These are phyloP conservation scores for Elephantulus edwardii DNA, from an alignment of 2,113 vertebrate species.

Conservation along the genomic window DNA sequence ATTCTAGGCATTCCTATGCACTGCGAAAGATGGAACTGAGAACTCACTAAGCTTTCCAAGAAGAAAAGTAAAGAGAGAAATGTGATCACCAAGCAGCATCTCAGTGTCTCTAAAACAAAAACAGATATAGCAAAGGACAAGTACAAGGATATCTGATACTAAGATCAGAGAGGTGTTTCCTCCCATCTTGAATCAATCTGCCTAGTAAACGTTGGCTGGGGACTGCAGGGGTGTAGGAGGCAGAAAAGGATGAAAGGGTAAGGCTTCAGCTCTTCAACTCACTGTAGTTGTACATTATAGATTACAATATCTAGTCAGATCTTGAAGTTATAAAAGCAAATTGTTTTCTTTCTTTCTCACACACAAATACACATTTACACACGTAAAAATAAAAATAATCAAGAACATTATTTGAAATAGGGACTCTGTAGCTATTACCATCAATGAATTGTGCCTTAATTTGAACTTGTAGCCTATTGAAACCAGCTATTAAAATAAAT, in stretches of 20 bases:
- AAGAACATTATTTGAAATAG: constrained; percentile 30
- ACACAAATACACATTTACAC: too few relatives aligned
- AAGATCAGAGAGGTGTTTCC: background rate
- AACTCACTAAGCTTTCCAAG: background rate
- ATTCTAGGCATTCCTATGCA: background rate
- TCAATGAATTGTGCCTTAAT: background rate
- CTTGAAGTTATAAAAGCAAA: constrained; percentile 14
- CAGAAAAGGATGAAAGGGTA: background rate
- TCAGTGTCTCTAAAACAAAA: background rate
- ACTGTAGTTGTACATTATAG: too few relatives aligned
- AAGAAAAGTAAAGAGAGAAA: background rate
- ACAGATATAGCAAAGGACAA: background rate
- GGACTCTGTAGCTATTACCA: background rate
- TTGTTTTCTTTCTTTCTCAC: background rate
- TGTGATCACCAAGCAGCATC: background rate
- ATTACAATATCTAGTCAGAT: background rate
- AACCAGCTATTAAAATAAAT: constrained; percentile 23
- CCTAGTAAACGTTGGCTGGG: background rate
- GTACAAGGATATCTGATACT: background rate
- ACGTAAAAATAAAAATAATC: background rate
- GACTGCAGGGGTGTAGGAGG: background rate
- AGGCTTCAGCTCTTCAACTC: background rate
- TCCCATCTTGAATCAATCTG: background rate
- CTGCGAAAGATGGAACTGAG: background rate
- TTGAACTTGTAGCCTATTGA: background rate